Evolutionary conservation across 2,113 vertebrate genomes (phyloP).

Genomic region (Leucopsar rothschildi): DNA sequence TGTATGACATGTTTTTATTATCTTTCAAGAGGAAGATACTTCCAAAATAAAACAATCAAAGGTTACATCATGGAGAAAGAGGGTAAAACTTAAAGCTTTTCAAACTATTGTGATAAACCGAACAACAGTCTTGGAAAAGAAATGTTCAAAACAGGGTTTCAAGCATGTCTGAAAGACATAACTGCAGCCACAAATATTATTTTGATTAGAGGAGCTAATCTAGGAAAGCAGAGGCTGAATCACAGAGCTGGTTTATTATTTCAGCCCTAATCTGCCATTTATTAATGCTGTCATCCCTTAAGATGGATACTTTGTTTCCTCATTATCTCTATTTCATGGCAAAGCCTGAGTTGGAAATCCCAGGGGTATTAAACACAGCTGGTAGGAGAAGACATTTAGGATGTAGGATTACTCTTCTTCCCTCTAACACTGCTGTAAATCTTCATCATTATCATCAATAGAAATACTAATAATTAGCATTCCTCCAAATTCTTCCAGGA

Average conservation of each 20-base stretch:
- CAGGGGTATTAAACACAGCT: neutral
- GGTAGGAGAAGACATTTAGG: neutral
- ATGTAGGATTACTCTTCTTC: neutral
- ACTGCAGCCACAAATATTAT: neutral
- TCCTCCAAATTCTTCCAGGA: neutral
- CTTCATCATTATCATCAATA: neutral
- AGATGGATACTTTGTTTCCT: neutral
- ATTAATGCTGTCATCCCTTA: neutral
- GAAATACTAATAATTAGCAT: neutral
- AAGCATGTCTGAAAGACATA: neutral
- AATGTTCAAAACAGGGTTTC: neutral
- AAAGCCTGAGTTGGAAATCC: neutral
- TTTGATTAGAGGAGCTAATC: neutral
- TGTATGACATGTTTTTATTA: neutral
- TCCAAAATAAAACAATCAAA: slow-evolving; percentile 20
- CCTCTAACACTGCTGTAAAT: neutral
- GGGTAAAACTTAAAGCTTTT: neutral
- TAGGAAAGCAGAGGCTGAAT: neutral
- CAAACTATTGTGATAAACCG: neutral
- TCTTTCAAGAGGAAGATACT: neutral
- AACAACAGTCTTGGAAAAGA: neutral
- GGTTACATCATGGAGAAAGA: neutral
- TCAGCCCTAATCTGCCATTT: neutral
- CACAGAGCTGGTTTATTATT: neutral
- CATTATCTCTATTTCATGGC: neutral